Evolutionary conservation across 2,113 vertebrate genomes (phyloP), one percentile per base, ranked within the genome.

Genomic region (Python bivittatus): DNA sequence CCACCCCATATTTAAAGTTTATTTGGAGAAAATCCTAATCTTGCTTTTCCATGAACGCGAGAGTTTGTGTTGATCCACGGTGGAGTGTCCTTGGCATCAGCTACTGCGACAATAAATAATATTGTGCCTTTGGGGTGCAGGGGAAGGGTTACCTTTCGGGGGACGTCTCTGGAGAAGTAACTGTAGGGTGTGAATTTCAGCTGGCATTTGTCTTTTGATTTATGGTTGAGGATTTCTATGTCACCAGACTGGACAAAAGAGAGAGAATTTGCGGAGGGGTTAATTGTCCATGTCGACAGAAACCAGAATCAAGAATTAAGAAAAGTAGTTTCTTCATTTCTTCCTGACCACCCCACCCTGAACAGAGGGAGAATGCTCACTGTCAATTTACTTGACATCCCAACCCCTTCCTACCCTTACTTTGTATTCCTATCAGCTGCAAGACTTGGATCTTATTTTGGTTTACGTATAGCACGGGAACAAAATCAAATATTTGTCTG

Each of bases 121-220:
- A 64, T 83, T 12, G 48, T 92, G 72, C 85, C 0, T 4, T 0
- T 83, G 72, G 8, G 6, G 9, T 6, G 25, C 7, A 57, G 48
- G 48, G 48, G 48, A 6, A 1, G 1, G 95, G 97, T n/a, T 95
- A 99, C 99, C 99, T 99, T 99, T 25, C 99, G 98, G 57, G 99
- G 98, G 3, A 98, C 97, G 27, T 99, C 99, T 96, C 99, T 98
- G 96, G 99, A 99, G 97, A 99, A 99, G 97, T 99, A 99, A 97
- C 99, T 99, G 96, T 99, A 99, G 90, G 99, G 99, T 90, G 98
- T 98, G 94, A 99, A 99, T 97, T 99, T 99, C 92, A 99, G 98
- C 96, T 99, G 99, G 97, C 99, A 99, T 95, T 98, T 99, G 97
- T 99, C 99, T 97, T 98, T 99, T 91, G 99, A 99, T 96, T 98